Evolutionary conservation across 64 coral and sea anemone genomes (phyloP), one percentile per base, ranked within the genome.

Genomic region (Stichodactyla mertensii): DNA sequence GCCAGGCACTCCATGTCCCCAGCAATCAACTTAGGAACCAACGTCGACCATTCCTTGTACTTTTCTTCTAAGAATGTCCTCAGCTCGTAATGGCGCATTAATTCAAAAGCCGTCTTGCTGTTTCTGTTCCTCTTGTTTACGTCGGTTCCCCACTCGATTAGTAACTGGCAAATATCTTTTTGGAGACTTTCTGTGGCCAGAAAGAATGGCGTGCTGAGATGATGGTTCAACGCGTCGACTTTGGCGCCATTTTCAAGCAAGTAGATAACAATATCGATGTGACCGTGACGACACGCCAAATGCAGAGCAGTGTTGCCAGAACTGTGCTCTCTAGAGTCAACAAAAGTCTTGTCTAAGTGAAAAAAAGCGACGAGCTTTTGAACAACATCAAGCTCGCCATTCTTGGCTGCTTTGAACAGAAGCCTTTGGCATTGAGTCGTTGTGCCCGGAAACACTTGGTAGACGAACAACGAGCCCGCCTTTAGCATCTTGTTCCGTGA

Each of bases 71-170:
- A 91, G 79, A 89, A 90, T 51, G 78, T 80, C 67, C 79, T 93
- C 51, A 99, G 85, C 71, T 94, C 93, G 64, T 95, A 89, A 55
- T 99, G 93, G 13, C 90, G 90, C 90, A 99, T 99, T 0, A 92
- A 77, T 11, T 99, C 97, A 77, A 99, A 88, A 6, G 97, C 97
- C 4, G 93, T 99, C 83, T 95, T 92, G 60, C 97, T 94, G 88
- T 91, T 92, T 51, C 84, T 87, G 88, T 99, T 99, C 20, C 88
- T 89, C 78, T 87, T 99, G 11, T 78, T 85, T 6, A 95, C 93
- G 58, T 99, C 93, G 57, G 90, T 87, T 51, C 97, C 97, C 97
- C 97, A 99, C 78, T 99, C 97, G 58, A 99, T 99, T 52, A 99
- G 78, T 51, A 99, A 57, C 93, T 99, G 90, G 31, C 93, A 90